A percentile compares a stretch with the other conserved stretches of the same genome.
Evolutionary conservation across 2,888 invertebrate genomes (phyloP).

Genomic region (Xiphydria camelus): DNA sequence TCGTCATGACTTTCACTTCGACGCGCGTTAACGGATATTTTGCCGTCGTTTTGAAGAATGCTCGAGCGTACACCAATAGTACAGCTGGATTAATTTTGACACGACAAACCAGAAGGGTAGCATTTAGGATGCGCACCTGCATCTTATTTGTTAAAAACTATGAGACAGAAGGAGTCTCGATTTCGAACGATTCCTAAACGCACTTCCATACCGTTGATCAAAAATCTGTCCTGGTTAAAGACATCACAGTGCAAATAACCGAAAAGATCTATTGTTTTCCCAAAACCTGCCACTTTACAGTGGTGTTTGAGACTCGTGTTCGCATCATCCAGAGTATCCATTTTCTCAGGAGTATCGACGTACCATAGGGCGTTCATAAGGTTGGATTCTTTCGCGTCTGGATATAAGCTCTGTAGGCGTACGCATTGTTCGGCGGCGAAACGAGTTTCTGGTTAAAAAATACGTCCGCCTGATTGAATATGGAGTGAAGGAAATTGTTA

Average conservation of each 20-base stretch:
- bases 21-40: conserved; percentile 29
- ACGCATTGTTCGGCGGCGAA: conserved; percentile 26
- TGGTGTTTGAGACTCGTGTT: too few species aligned
- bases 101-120: conserved; percentile 28
- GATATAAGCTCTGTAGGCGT: conserved; percentile 27
- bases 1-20: conserved; percentile 29
- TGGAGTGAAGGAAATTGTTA: conserved; percentile 28
- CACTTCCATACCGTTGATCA: conserved; percentile 29
- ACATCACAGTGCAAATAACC: conserved; percentile 29
- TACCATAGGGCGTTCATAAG: conserved; percentile 22
- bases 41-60: conserved; percentile 27
- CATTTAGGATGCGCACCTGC: too few species aligned
- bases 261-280: not conserved
- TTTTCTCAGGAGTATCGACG: conserved; percentile 11
- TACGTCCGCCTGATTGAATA: conserved; percentile 31
- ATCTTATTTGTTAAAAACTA: conserved; percentile 12
- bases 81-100: conserved; percentile 30
- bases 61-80: conserved; percentile 30
- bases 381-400: conserved; percentile 24
- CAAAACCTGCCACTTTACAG: too few species aligned
- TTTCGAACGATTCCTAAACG: conserved; percentile 22
- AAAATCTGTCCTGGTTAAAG: conserved; percentile 28
- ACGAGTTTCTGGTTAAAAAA: conserved; percentile 31
- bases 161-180: conserved; percentile 22
- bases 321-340: too few species aligned